Base-by-base conservation (phyloP, 2,888 invertebrate genomes). In the Piscicola geometra region DNA sequence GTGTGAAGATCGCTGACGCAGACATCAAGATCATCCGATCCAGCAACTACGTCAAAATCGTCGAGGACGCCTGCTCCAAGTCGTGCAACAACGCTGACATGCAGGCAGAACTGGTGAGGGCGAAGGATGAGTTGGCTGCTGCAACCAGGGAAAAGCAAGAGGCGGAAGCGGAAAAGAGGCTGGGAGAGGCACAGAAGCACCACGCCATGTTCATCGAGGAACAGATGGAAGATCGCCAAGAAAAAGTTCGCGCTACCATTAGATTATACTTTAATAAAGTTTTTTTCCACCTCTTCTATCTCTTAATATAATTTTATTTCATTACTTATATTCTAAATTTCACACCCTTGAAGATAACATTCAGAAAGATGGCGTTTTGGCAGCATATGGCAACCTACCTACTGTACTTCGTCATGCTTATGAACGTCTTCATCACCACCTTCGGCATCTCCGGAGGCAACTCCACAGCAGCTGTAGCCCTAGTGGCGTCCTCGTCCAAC, bases 381-480 rank as follows among this genome's bases (percentile, higher is more conserved):
- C 80, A 80, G 68, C 80, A 80, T 77, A 77, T 78, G 76, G 80
- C 80, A 66, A 80, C 80, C 52, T 80, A 80, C 71, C 79, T 80
- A n/a, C 78, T 80, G 68, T 80, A 80, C 76, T 80, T 80, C 56
- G 77, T 80, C 60, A 76, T 78, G 73, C 72, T 80, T n/a, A 80
- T 80, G 79, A 80, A 80, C 73, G 78, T 80, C 68, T 80, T 80
- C 78, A 80, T 80, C 77, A 80, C 80, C 28, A 80, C 80, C 25
- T 80, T 80, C 56, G 80, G 80, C 69, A 80, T 80, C 60, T 80
- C 79, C n/a, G 79, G 79, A 25, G 79, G 79, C 21, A 73, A 73
- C 35, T 41, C 50, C 18, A 9, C 36, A n/a, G 52, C 64, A 5
- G 32, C 73, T 12, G 60, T 56, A 33, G 35, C 73, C n/a, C 28